Percentiles rank a stretch among this genome's conserved stretches.
These are phyloP conservation scores for Otolemur crassicaudatus DNA, from an alignment of 2,797 vertebrate genomes.

Conservation along the genomic window DNA sequence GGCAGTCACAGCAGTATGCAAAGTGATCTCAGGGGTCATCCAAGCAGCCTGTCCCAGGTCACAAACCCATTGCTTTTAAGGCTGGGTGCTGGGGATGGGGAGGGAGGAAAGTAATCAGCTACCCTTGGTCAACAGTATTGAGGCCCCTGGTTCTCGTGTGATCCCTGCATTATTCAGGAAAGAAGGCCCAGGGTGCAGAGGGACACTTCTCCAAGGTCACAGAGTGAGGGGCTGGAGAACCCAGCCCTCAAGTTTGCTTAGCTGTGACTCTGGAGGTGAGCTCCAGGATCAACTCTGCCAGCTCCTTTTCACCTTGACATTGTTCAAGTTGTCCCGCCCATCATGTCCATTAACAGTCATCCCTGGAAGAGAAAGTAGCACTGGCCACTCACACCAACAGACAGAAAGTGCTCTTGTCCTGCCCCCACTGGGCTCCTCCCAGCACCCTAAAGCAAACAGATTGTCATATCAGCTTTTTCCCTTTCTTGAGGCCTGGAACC, in stretches of 20 bases:
- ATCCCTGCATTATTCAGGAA: not conserved
- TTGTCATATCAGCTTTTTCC: too few species aligned
- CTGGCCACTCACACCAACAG: not conserved
- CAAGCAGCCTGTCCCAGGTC: not conserved
- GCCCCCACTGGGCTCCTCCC: too few species aligned
- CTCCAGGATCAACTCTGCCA: not conserved
- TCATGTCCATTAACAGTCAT: not conserved
- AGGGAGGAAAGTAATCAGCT: not conserved
- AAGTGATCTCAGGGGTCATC: not conserved
- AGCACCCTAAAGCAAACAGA: too few species aligned
- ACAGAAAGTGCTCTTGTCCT: not conserved
- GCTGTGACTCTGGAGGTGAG: not conserved
- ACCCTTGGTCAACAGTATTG: not conserved
- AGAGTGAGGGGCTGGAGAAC: not conserved
- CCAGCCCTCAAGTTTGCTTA: not conserved
- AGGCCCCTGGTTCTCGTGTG: not conserved
- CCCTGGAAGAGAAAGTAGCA: not conserved
- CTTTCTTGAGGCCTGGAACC: not conserved
- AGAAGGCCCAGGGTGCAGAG: not conserved
- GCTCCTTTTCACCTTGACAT: not conserved
- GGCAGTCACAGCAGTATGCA: not conserved
- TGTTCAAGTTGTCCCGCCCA: not conserved
- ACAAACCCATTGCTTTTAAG: not conserved
- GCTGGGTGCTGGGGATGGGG: too few species aligned
- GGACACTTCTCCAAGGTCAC: not conserved